phyloP scores from a whole-genome alignment of 2,888 invertebrate species.

The Lamellibrachia columna region DNA sequence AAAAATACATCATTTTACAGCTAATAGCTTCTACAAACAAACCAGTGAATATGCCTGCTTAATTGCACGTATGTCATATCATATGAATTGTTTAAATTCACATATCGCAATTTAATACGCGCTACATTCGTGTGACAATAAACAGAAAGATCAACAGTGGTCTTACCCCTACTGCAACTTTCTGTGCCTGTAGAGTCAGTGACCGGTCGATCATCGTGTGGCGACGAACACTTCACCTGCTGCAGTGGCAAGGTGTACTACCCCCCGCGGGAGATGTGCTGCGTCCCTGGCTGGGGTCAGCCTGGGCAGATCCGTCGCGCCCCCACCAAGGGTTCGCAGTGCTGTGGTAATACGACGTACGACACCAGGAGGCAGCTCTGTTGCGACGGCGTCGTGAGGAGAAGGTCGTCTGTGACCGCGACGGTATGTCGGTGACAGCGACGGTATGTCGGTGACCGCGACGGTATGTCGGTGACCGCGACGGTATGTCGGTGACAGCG shows the following conservation, averaged over 20 bases:
- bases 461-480: too few species aligned
- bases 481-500: too few species aligned
- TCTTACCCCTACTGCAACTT: not conserved
- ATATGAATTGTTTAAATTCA: too few species aligned
- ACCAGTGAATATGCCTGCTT: too few species aligned
- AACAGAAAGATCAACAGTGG: too few species aligned
- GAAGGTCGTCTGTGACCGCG: not conserved
- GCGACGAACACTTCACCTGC: not conserved
- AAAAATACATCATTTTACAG: too few species aligned
- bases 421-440: not conserved
- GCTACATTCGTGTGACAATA: too few species aligned
- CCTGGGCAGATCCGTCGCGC: not conserved
- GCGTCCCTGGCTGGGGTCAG: not conserved
- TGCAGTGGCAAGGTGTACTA: not conserved
- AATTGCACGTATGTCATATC: too few species aligned
- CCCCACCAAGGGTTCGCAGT: not conserved
- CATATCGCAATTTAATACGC: too few species aligned
- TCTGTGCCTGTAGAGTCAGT: not conserved
- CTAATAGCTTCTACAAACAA: too few species aligned
- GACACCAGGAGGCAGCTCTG: not conserved
- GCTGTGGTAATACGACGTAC: not conserved
- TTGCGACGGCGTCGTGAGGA: not conserved
- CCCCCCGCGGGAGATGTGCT: not conserved
- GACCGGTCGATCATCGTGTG: not conserved
- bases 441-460: too few species aligned